Evolutionary conservation across 2,888 invertebrate species (phyloP).

Genomic region (Agrilus biguttatus): DNA sequence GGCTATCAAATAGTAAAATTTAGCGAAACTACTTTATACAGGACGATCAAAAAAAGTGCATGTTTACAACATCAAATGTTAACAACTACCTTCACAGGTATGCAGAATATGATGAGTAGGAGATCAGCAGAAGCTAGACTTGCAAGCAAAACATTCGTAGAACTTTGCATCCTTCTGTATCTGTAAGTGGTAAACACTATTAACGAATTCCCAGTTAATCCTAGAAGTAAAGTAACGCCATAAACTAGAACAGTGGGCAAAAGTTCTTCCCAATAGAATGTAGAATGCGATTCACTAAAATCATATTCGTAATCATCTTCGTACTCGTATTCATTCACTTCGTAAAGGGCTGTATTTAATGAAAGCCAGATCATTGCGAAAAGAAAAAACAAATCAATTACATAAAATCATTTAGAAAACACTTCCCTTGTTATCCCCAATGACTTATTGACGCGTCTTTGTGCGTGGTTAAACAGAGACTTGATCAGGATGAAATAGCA

Average conservation of each 20-base stretch:
- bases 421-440: neutral
- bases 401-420: constrained; percentile 1
- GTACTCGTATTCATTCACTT: constrained; percentile 8
- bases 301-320: constrained; percentile 31
- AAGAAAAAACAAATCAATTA: neutral
- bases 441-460: neutral
- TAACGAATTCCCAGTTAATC: constrained; percentile 41
- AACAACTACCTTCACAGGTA: constrained; percentile 50
- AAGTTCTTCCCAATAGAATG: constrained; percentile 40
- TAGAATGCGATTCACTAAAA: constrained; percentile 31
- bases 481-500: neutral
- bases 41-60: too few relatives aligned
- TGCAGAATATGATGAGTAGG: constrained; percentile 51
- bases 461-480: neutral
- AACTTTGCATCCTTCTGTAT: constrained; percentile 42
- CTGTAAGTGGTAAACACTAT: constrained; percentile 42
- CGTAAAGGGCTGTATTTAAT: constrained; percentile 3
- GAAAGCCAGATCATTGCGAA: neutral
- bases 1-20: too few relatives aligned
- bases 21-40: too few relatives aligned
- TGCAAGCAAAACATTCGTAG: constrained; percentile 53
- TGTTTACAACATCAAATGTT: neutral
- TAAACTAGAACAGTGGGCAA: constrained; percentile 42
- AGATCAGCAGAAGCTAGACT: constrained; percentile 56
- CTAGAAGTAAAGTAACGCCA: constrained; percentile 42